Evolutionary conservation across 2,888 invertebrate genomes (phyloP).

Genomic region (Diaperis boleti): DNA sequence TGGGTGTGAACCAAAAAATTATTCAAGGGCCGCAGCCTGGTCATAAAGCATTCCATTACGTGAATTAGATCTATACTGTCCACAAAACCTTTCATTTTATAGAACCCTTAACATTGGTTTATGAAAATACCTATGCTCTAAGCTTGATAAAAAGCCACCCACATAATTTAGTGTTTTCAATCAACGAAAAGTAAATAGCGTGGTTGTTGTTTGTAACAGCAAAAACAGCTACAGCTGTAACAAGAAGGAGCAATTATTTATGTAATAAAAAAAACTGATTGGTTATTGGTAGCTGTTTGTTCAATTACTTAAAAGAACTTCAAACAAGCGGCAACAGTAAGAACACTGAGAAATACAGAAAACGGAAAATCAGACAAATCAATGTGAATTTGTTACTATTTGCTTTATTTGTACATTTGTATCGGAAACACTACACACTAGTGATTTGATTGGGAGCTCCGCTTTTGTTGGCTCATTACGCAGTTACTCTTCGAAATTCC

Average conservation of each 20-base stretch:
- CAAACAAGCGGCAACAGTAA: slow-evolving; percentile 13
- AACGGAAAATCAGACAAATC: slow-evolving; percentile 41
- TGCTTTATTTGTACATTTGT: slow-evolving; percentile 40
- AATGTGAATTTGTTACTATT: slow-evolving; percentile 45
- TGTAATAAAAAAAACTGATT: not conserved
- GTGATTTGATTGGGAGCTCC: slow-evolving; percentile 47
- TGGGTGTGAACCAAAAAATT: too few relatives aligned
- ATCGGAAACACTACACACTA: slow-evolving; percentile 42
- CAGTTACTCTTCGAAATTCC: slow-evolving; percentile 19
- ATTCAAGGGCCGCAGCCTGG: too few relatives aligned
- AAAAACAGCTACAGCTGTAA: too few relatives aligned
- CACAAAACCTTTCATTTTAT: too few relatives aligned
- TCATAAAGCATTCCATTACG: too few relatives aligned
- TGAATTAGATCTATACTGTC: too few relatives aligned
- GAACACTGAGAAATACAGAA: slow-evolving; percentile 15
- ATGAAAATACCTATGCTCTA: too few relatives aligned
- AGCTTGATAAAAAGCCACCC: too few relatives aligned
- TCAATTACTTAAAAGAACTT: slow-evolving; percentile 14
- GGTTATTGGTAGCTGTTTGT: not conserved
- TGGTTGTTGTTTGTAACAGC: too few relatives aligned
- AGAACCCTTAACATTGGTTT: too few relatives aligned
- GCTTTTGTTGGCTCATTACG: slow-evolving; percentile 45
- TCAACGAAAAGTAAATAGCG: too few relatives aligned
- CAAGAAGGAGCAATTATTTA: not conserved
- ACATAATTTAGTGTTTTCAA: too few relatives aligned